Evolutionary conservation across 64 coral and sea anemone genomes (phyloP).

Genomic region (Stichodactyla helianthus): DNA sequence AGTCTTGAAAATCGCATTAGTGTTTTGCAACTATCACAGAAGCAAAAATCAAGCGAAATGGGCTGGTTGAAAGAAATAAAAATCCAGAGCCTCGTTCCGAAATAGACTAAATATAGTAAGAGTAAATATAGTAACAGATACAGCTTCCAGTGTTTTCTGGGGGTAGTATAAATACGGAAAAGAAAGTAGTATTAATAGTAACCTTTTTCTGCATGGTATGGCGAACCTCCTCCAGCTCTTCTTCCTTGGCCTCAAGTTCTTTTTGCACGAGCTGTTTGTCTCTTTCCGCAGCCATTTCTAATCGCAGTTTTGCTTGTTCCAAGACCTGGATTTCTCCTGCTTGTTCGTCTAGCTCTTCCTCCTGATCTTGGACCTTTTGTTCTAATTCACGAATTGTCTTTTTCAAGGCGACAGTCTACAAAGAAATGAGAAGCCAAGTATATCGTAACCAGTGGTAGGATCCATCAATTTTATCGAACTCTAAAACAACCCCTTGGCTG

Average conservation of each 20-base stretch:
- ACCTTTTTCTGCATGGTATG: slow-evolving; percentile 78
- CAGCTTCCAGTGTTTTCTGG: too few relatives aligned
- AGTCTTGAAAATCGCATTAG: not conserved
- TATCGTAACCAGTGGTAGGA: too few relatives aligned
- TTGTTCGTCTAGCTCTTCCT: slow-evolving; percentile 95
- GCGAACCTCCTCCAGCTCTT: slow-evolving; percentile 83
- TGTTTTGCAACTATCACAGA: too few relatives aligned
- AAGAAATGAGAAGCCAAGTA: not conserved
- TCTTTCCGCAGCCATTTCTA: slow-evolving; percentile 86
- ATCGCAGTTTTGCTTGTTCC: slow-evolving; percentile 87
- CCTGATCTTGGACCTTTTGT: slow-evolving; percentile 85
- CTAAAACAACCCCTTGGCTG: too few relatives aligned
- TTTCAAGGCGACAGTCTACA: slow-evolving; percentile 61
- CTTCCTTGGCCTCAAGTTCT: slow-evolving; percentile 78
- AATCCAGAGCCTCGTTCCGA: too few relatives aligned
- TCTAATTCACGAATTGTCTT: slow-evolving; percentile 74
- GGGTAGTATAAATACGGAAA: not conserved
- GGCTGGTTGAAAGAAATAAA: too few relatives aligned
- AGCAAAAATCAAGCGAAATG: too few relatives aligned
- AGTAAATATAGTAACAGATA: too few relatives aligned
- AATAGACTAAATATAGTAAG: too few relatives aligned
- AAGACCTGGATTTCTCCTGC: slow-evolving; percentile 90
- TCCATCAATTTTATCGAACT: too few relatives aligned
- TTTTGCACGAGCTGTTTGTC: slow-evolving; percentile 78
- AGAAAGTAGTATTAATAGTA: not conserved